A percentile compares a stretch with the other conserved stretches of the same genome.
Conservation (phyloP, 2,797 vertebrate species). For the Zenarchopterus dispar region DNA sequence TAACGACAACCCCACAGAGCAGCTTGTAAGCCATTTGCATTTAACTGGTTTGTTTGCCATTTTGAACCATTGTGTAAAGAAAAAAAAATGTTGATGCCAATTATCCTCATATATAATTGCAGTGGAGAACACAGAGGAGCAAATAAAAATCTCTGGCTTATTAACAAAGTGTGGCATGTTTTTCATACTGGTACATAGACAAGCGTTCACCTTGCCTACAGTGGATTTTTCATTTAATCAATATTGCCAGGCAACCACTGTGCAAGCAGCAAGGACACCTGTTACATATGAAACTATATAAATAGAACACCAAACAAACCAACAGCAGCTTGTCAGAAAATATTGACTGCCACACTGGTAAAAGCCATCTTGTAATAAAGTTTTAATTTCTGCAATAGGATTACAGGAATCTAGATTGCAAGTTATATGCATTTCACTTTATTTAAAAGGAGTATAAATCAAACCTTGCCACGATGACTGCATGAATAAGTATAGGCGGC, state of each 20-base stretch:
- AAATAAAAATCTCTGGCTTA: background rate
- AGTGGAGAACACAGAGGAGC: background rate
- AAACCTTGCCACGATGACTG: conserved; percentile 11
- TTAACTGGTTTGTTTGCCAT: no score
- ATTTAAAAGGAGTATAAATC: conserved; percentile 34
- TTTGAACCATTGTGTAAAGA: no score
- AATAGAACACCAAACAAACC: conserved; percentile 13
- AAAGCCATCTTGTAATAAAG: conserved; percentile 36
- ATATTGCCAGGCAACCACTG: conserved; percentile 16
- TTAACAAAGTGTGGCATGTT: background rate
- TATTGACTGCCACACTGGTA: conserved; percentile 13
- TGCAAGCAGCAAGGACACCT: conserved; percentile 3
- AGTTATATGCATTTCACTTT: conserved; percentile 6
- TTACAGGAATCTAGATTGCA: conserved; percentile 6
- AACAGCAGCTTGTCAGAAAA: conserved; percentile 17
- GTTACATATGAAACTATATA: conserved; percentile 15
- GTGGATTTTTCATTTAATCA: conserved; percentile 17
- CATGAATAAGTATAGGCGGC: conserved; percentile 14
- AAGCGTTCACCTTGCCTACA: background rate
- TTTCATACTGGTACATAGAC: background rate
- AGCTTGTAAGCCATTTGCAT: no score
- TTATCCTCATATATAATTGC: background rate
- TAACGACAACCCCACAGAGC: no score
- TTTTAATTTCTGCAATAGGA: conserved; percentile 36
- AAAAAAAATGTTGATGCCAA: no score